Conservation (phyloP, 2,797 vertebrate species). For the Spondyliosoma cantharus region DNA sequence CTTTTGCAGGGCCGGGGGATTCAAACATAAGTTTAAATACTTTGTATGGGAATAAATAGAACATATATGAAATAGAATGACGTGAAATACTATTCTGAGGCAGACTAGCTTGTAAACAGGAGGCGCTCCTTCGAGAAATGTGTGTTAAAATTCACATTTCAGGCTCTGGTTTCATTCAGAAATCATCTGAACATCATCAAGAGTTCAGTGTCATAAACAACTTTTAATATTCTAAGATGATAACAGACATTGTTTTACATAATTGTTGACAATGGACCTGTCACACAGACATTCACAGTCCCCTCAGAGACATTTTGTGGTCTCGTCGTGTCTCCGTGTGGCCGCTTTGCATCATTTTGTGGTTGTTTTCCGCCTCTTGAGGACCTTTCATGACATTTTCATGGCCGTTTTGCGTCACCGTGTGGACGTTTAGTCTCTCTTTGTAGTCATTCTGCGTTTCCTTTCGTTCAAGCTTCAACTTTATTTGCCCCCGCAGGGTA, state of each 20-base stretch:
- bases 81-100: no score
- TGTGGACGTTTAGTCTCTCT: no score
- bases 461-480: neutral
- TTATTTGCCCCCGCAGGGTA: no score
- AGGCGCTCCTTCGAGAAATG: neutral
- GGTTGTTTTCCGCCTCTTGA: neutral
- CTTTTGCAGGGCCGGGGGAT: neutral
- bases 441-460: neutral
- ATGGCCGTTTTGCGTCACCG: neutral
- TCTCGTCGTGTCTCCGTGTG: neutral
- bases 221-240: neutral
- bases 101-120: no score
- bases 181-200: no score
- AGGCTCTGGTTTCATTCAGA: no score
- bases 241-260: neutral
- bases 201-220: neutral
- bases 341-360: neutral
- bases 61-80: no score
- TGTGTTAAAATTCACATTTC: neutral
- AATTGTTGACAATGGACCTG: neutral
- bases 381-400: neutral
- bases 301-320: neutral
- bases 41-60: no score
- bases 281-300: neutral
- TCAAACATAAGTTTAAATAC: neutral